phyloP scores from a whole-genome alignment of 2,113 vertebrate genomes.

The Mohoua ochrocephala region DNA sequence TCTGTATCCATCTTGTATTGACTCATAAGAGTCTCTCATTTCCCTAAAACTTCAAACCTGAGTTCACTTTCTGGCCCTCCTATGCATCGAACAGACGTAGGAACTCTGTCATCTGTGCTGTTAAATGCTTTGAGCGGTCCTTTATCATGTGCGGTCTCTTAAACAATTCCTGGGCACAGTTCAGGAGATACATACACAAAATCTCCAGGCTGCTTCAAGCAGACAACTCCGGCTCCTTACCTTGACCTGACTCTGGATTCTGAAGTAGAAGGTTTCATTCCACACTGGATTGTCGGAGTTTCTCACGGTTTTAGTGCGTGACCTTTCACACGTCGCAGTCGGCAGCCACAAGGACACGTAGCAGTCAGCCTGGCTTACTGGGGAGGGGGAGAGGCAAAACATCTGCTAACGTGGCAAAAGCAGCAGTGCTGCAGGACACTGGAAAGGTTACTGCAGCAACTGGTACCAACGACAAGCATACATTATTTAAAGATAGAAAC shows the following conservation, averaged over 20 bases:
- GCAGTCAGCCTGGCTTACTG: conserved; percentile 79
- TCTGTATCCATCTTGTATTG: background rate
- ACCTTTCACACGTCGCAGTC: conserved; percentile 60
- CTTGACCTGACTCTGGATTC: conserved; percentile 78
- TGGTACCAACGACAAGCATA: background rate
- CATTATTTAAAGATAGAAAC: background rate
- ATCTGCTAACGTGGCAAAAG: background rate
- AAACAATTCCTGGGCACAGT: background rate
- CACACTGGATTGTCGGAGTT: conserved; percentile 78
- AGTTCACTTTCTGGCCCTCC: background rate
- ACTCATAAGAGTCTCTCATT: background rate
- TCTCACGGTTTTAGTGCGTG: conserved; percentile 76
- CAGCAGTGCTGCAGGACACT: background rate
- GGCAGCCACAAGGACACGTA: conserved; percentile 81
- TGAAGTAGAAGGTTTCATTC: conserved; percentile 84
- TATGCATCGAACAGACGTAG: accelerated
- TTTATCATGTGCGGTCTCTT: background rate
- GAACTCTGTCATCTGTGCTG: background rate
- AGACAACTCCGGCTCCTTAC: conserved; percentile 47
- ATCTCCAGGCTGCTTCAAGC: background rate
- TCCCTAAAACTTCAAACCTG: background rate
- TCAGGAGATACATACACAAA: background rate
- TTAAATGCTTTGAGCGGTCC: background rate
- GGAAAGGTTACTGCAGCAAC: background rate
- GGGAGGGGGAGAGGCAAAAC: background rate